These are phyloP conservation scores for Macroramphosus scolopax DNA, from an alignment of 2,797 vertebrate genomes.

Conservation along the genomic window DNA sequence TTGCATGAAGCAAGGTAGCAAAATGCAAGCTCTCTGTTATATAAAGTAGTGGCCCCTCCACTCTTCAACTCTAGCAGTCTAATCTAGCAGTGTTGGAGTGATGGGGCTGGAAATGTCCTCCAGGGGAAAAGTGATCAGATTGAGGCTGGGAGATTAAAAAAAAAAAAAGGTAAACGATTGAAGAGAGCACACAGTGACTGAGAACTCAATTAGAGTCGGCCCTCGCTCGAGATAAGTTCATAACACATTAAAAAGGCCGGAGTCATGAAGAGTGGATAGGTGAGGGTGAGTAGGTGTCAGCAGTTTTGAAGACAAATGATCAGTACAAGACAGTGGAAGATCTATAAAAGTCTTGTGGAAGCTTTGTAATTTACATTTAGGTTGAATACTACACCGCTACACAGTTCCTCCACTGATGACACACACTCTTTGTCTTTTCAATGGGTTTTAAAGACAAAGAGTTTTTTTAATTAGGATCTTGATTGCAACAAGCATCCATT, in stretches of 20 bases:
- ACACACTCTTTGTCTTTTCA: too few species aligned
- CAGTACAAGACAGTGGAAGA: too few species aligned
- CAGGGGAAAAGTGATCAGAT: slow-evolving; percentile 25
- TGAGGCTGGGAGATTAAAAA: slow-evolving; percentile 24
- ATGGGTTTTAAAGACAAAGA: too few species aligned
- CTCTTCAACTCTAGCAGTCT: slow-evolving; percentile 11
- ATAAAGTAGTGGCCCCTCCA: background rate
- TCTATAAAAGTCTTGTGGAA: too few species aligned
- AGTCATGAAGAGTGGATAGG: background rate
- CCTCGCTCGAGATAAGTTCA: slow-evolving; percentile 10
- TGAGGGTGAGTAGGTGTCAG: background rate
- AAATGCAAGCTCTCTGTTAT: slow-evolving; percentile 19
- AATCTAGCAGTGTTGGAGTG: slow-evolving; percentile 21
- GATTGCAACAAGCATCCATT: too few species aligned
- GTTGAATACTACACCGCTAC: too few species aligned
- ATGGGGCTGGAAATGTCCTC: slow-evolving; percentile 22
- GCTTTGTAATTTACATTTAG: too few species aligned
- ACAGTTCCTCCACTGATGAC: too few species aligned
- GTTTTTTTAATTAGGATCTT: too few species aligned
- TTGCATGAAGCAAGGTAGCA: background rate
- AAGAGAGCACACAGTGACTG: slow-evolving; percentile 20
- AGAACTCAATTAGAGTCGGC: slow-evolving; percentile 29
- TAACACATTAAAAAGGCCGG: slow-evolving; percentile 10
- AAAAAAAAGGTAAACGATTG: slow-evolving; percentile 31
- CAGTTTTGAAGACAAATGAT: too few species aligned